These are phyloP conservation scores for Hyles euphorbiae DNA, from an alignment of 1,140 invertebrate genomes.

Conservation along the genomic window DNA sequence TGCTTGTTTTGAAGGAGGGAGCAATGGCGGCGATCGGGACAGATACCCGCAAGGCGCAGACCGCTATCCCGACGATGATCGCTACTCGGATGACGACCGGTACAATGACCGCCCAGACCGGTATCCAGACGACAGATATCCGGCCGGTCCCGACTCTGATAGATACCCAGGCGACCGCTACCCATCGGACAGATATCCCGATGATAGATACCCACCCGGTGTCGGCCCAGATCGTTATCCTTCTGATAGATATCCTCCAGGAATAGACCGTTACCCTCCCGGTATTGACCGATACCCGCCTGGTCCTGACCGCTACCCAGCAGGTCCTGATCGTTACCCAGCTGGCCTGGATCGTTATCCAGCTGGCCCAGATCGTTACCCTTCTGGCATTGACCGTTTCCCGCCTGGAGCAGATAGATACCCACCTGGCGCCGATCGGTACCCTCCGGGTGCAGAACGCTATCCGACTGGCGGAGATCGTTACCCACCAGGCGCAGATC, in stretches of 20 bases:
- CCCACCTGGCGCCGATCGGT: constrained; percentile 25
- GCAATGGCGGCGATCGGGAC: constrained; percentile 55
- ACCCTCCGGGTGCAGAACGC: constrained; percentile 29
- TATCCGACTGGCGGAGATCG: constrained; percentile 34
- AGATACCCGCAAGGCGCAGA: constrained; percentile 73
- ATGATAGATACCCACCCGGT: constrained; percentile 31
- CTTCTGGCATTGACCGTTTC: constrained; percentile 23
- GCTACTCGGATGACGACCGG: constrained; percentile 51
- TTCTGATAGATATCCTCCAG: constrained; percentile 30
- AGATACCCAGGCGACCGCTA: constrained; percentile 41
- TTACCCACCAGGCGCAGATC: constrained; percentile 42
- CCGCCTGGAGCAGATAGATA: constrained; percentile 24
- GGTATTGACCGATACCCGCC: constrained; percentile 49
- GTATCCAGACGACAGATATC: constrained; percentile 69
- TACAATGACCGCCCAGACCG: constrained; percentile 65
- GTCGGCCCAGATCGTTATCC: constrained; percentile 34
- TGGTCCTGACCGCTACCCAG: constrained; percentile 45
- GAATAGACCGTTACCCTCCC: constrained; percentile 18
- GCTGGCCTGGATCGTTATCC: constrained; percentile 27
- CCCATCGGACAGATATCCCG: constrained; percentile 46
- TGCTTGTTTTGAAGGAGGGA: constrained; percentile 59
- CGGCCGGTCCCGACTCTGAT: constrained; percentile 48
- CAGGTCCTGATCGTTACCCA: constrained; percentile 33
- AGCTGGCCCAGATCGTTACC: constrained; percentile 23
- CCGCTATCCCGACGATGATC: constrained; percentile 70